Evolutionary conservation across 2,113 vertebrate species (phyloP).

Genomic region (Cettia cetti): DNA sequence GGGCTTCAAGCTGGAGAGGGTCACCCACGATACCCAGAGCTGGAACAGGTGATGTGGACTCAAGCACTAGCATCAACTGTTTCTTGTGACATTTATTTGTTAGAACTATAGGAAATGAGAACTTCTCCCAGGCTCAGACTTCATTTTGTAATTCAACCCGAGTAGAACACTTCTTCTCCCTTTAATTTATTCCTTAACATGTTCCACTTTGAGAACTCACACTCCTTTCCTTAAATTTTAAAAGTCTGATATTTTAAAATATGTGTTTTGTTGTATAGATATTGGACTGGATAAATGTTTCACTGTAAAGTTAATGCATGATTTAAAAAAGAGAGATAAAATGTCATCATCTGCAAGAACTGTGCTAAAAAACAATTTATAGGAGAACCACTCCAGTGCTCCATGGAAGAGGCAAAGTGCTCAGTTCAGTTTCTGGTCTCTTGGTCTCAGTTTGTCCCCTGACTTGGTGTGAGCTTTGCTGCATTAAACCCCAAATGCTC

Average conservation of each 20-base stretch:
- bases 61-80: neutral
- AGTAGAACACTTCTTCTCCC: neutral
- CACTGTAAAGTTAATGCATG: neutral
- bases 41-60: neutral
- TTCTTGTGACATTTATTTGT: neutral
- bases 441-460: neutral
- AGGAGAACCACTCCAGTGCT: neutral
- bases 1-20: neutral
- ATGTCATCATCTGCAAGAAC: neutral
- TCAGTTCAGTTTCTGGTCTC: neutral
- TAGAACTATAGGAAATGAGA: neutral
- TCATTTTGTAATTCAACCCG: neutral
- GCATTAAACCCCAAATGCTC: neutral
- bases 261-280: neutral
- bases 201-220: neutral
- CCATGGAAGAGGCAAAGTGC: neutral
- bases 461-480: neutral
- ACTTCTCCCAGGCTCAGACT: neutral
- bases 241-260: neutral
- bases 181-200: slow-evolving; percentile 12
- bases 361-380: neutral
- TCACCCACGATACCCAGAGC: neutral
- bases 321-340: neutral
- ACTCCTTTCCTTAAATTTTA: neutral
- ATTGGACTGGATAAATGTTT: neutral